phyloP scores from a whole-genome alignment of 2,113 vertebrate species.

The Chelonoidis abingdonii region DNA sequence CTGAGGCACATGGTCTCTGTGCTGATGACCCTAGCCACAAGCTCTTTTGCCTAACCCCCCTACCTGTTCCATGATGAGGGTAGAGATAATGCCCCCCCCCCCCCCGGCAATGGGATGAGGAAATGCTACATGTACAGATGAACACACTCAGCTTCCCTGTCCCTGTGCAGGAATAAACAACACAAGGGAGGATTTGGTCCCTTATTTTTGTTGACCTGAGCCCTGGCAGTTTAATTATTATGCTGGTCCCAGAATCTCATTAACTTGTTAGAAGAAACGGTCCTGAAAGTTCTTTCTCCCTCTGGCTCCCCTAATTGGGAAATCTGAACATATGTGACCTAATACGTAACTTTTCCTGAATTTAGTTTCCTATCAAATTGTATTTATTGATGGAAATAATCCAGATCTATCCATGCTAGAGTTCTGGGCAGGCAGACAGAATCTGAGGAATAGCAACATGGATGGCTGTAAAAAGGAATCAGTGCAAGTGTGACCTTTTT shows the following conservation, averaged over 20 bases:
- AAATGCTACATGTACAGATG: background rate
- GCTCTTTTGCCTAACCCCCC: background rate
- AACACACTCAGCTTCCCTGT: background rate
- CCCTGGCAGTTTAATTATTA: slow-evolving; percentile 13
- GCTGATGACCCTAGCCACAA: background rate
- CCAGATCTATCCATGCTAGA: slow-evolving; percentile 44
- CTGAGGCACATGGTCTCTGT: background rate
- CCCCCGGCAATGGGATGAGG: accelerated
- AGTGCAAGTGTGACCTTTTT: background rate
- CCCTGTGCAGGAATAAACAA: background rate
- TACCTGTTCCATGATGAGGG: background rate
- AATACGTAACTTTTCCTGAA: slow-evolving; percentile 27
- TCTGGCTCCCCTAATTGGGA: background rate
- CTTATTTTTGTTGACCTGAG: slow-evolving; percentile 1
- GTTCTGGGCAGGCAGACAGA: slow-evolving; percentile 57
- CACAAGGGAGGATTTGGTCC: background rate
- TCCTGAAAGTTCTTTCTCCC: background rate
- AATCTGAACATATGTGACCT: slow-evolving; percentile 13
- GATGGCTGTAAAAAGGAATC: slow-evolving; percentile 32
- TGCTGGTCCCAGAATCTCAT: background rate
- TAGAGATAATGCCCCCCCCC: background rate
- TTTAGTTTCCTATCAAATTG: slow-evolving; percentile 51
- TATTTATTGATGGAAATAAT: slow-evolving; percentile 58
- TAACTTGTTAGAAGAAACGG: background rate
- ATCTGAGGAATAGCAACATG: slow-evolving; percentile 16